phyloP scores from a whole-genome alignment of 1,140 invertebrate species.

The Microplitis demolitor region DNA sequence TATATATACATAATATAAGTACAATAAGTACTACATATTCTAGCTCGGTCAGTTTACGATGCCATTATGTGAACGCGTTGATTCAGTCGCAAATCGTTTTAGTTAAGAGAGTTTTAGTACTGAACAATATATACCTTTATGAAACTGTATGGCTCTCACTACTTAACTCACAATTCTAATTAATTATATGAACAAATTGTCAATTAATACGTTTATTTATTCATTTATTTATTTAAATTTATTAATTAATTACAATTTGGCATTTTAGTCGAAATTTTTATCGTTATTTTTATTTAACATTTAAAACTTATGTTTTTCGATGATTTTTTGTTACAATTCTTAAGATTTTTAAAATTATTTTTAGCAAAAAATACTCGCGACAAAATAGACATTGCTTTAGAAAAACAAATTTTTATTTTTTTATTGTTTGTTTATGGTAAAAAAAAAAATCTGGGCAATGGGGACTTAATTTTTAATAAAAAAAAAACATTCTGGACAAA shows the following conservation, averaged over 20 bases:
- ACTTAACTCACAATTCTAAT: neutral
- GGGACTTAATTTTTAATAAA: too few species aligned
- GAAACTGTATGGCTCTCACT: neutral
- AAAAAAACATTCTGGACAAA: too few species aligned
- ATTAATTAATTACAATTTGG: neutral
- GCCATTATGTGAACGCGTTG: conserved; percentile 34
- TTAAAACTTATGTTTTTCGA: neutral
- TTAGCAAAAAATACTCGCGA: too few species aligned
- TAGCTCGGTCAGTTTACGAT: conserved; percentile 32
- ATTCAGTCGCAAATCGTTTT: conserved; percentile 7
- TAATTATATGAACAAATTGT: neutral
- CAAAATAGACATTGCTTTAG: too few species aligned
- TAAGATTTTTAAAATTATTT: neutral
- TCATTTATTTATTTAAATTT: neutral
- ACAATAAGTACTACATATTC: conserved; percentile 4
- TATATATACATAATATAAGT: too few species aligned
- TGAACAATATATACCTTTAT: neutral
- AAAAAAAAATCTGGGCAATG: too few species aligned
- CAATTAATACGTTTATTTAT: neutral
- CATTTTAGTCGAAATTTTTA: neutral
- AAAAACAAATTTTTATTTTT: too few species aligned
- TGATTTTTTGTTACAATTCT: neutral
- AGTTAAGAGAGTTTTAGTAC: conserved; percentile 13
- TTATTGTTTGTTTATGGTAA: too few species aligned
- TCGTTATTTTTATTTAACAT: neutral